Evolutionary conservation across 2,888 invertebrate species (phyloP).

Genomic region (Drosophila buzzatii): DNA sequence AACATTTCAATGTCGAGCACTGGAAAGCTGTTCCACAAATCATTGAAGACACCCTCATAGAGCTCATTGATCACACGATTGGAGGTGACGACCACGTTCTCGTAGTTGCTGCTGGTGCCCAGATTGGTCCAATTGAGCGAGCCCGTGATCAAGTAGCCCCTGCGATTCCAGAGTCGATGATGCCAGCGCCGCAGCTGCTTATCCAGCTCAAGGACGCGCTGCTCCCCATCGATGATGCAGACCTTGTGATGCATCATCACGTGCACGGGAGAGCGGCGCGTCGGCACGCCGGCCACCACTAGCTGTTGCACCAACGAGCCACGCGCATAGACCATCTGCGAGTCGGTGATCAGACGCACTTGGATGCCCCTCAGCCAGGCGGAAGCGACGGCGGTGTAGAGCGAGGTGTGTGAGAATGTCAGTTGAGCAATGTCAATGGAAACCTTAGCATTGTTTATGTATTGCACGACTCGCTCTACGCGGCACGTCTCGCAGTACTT

Average conservation of each 20-base stretch:
- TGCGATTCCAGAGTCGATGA: constrained; percentile 4
- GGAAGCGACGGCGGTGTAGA: background rate
- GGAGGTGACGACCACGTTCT: constrained; percentile 10
- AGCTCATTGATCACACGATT: background rate
- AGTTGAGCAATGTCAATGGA: constrained; percentile 13
- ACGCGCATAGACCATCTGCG: constrained; percentile 4
- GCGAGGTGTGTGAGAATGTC: background rate
- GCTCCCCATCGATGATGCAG: constrained; percentile 21
- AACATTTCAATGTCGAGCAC: background rate
- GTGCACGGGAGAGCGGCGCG: background rate
- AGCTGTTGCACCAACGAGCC: constrained; percentile 7
- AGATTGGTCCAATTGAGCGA: constrained; percentile 13
- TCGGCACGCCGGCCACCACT: background rate
- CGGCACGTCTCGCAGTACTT: background rate
- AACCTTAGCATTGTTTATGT: constrained; percentile 3
- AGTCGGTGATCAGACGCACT: constrained; percentile 11
- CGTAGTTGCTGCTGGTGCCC: constrained; percentile 8
- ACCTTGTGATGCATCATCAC: constrained; percentile 23
- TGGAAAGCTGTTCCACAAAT: constrained; percentile 7
- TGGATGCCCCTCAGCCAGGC: constrained; percentile 1
- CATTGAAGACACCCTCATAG: constrained; percentile 1
- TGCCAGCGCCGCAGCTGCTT: background rate
- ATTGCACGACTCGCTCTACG: background rate
- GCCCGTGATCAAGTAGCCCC: constrained; percentile 11
- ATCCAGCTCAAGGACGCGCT: constrained; percentile 7